phyloP scores from a whole-genome alignment of 2,797 vertebrate species.

The Rousettus madagascariensis region DNA sequence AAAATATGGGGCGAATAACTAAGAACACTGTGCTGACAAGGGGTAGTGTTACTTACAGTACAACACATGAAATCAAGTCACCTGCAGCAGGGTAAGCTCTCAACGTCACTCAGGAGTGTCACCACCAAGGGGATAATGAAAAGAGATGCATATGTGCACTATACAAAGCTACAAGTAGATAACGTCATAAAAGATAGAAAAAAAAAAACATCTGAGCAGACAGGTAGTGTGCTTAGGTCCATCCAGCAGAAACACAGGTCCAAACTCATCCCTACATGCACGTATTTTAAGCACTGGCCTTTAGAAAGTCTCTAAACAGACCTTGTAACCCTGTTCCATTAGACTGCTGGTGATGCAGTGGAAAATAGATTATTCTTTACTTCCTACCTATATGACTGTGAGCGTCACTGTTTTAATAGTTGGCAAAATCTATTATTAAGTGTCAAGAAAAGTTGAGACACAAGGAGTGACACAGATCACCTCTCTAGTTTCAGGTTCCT shows the following conservation, averaged over 20 bases:
- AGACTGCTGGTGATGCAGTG: not conserved
- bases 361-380: not conserved
- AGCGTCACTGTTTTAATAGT: not conserved
- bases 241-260: not conserved
- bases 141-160: no score
- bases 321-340: no score
- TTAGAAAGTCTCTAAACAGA: not conserved
- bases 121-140: not conserved
- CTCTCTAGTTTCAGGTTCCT: not conserved
- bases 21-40: not conserved
- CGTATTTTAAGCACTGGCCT: not conserved
- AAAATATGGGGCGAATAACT: not conserved
- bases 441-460: not conserved
- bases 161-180: not conserved
- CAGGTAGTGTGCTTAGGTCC: not conserved
- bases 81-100: not conserved
- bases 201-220: not conserved
- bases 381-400: fast-evolving
- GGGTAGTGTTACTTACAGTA: not conserved
- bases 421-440: not conserved
- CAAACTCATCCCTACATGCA: not conserved
- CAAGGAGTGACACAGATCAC: not conserved
- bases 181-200: not conserved
- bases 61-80: not conserved
- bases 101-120: not conserved